These are phyloP conservation scores for Caracal caracal DNA, from an alignment of 2,113 vertebrate species.

Conservation along the genomic window DNA sequence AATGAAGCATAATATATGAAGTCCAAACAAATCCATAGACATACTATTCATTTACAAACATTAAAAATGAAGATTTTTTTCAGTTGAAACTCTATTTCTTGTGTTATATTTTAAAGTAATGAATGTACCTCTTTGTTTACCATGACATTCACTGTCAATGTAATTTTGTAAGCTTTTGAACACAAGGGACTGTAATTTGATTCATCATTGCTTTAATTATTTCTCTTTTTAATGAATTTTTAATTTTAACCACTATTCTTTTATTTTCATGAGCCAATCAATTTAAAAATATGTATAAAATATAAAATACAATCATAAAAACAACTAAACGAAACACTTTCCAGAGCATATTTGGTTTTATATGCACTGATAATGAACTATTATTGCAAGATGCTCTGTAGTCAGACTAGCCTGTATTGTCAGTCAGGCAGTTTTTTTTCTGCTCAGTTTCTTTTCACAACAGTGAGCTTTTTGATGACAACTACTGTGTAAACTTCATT, in stretches of 20 bases:
- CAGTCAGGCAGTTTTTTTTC: neutral
- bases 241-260: neutral
- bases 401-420: neutral
- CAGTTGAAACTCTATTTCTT: neutral
- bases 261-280: neutral
- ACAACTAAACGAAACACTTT: neutral
- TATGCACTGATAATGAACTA: neutral
- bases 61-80: neutral
- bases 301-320: constrained; percentile 6
- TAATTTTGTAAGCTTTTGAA: constrained; percentile 20
- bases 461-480: neutral
- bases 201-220: neutral
- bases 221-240: constrained; percentile 14
- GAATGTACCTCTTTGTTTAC: neutral
- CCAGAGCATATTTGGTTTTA: neutral
- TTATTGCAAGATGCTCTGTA: neutral
- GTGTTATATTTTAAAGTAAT: neutral
- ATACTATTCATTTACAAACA: neutral
- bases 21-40: neutral
- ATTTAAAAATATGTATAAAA: neutral
- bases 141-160: neutral
- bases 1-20: neutral
- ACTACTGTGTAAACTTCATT: neutral
- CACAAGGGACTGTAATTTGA: neutral
- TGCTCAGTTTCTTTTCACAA: neutral